A percentile compares a stretch with the other conserved stretches of the same genome.
Conservation (phyloP, 2,888 invertebrate species). For the Cryptus viduatorius region DNA sequence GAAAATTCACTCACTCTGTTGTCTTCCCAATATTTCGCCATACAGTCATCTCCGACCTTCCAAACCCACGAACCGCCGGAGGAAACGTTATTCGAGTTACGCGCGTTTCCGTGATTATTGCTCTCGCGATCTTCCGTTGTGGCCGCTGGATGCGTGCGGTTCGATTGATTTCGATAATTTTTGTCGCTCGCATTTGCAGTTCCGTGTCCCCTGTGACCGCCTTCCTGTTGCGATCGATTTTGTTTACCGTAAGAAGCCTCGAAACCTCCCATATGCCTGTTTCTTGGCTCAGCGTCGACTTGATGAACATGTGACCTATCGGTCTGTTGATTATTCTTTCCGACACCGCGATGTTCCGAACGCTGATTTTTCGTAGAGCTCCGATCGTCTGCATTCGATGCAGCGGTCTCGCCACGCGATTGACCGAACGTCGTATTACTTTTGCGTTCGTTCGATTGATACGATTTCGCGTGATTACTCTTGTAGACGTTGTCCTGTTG, state of each 20-base stretch:
- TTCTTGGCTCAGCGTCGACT: slow-evolving; percentile 56
- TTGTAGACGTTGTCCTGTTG: slow-evolving; percentile 75
- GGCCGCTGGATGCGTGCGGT: slow-evolving; percentile 66
- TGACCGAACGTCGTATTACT: slow-evolving; percentile 70
- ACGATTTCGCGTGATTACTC: slow-evolving; percentile 70
- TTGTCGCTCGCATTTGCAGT: slow-evolving; percentile 71
- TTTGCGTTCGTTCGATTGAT: slow-evolving; percentile 75
- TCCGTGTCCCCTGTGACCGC: slow-evolving; percentile 70
- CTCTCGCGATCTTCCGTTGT: slow-evolving; percentile 68
- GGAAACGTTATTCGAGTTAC: slow-evolving; percentile 73
- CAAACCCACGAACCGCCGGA: slow-evolving; percentile 86
- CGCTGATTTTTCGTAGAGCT: slow-evolving; percentile 71
- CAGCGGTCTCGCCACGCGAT: slow-evolving; percentile 69
- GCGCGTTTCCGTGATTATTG: slow-evolving; percentile 73
- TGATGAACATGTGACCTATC: slow-evolving; percentile 49
- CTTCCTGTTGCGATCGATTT: slow-evolving; percentile 75
- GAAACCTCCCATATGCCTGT: slow-evolving; percentile 57
- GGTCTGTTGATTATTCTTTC: slow-evolving; percentile 47
- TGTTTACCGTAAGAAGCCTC: slow-evolving; percentile 75
- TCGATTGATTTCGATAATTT: slow-evolving; percentile 77
- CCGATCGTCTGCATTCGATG: slow-evolving; percentile 38
- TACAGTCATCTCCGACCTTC: slow-evolving; percentile 93
- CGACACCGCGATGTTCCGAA: slow-evolving; percentile 70
- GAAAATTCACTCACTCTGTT: slow-evolving; percentile 88
- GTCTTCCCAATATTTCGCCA: slow-evolving; percentile 98